Evolutionary conservation across 2,797 vertebrate species (phyloP), one percentile per base, ranked within the genome.

Genomic region (Paratrypauchen microcephalus): DNA sequence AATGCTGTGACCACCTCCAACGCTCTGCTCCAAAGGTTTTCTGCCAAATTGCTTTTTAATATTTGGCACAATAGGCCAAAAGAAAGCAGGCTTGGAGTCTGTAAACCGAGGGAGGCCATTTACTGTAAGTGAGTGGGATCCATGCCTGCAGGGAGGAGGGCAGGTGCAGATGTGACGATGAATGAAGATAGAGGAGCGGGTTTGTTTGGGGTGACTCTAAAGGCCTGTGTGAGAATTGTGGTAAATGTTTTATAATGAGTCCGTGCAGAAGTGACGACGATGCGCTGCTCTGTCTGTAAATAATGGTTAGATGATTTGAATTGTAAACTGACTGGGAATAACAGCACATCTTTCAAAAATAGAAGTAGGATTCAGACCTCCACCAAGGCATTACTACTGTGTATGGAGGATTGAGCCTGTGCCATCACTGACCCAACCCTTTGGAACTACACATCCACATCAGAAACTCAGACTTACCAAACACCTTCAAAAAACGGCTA

Each of bases 41-140:
- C 88, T 87, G 82, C 91, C 87, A 87, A 91, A 95, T 93, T 92
- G 91, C 91, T 94, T 92, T 93, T 94, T 92, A 93, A 93, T 95
- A 90, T 92, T 91, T 91, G 81, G 75, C 82, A 90, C 90, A 92
- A 90, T 90, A 89, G 87, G 89, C 89, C 84, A 91, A 94, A 96
- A 94, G 93, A 94, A 94, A 93, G 92, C 78, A 79, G 11, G 92
- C 93, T 94, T 94, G 93, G 93, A 94, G 92, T 94, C 93, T 93
- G 79, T 93, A 95, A 96, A 94, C 93, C 86, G 83, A 89, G 88
- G 80, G 84, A 92, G 93, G 93, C 94, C 92, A 93, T 95, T 95
- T 95, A 26, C 24, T 26, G 24, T 26, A 95, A 95, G 94, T 91
- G 92, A 92, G 88, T 87, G 87, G 95, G 94, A 96, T 95, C 92